Evolutionary conservation across 2,797 vertebrate genomes (phyloP).

Genomic region (Numenius phaeopus): DNA sequence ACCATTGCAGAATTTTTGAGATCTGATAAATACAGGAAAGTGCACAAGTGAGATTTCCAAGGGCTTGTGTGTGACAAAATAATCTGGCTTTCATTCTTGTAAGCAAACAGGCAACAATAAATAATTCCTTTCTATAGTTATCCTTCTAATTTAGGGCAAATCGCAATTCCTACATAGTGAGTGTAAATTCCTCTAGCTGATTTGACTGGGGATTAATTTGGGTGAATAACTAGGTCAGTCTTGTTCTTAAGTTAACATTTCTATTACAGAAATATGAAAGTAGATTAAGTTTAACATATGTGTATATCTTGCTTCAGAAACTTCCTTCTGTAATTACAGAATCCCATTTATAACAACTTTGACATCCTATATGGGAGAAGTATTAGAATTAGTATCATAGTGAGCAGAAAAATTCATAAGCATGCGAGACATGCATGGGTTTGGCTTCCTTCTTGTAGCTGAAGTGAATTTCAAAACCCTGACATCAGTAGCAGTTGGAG

Average conservation of each 20-base stretch:
- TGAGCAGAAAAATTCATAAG: neutral
- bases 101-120: neutral
- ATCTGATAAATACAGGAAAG: neutral
- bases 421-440: accelerated
- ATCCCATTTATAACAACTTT: neutral
- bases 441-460: neutral
- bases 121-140: neutral
- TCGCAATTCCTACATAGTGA: neutral
- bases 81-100: neutral
- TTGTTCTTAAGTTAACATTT: neutral
- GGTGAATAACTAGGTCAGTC: neutral
- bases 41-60: accelerated
- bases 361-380: neutral
- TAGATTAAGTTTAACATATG: neutral
- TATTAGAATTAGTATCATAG: neutral
- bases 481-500: neutral
- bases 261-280: neutral
- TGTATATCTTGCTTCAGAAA: neutral
- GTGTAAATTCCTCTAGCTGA: neutral
- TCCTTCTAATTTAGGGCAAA: neutral
- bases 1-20: neutral
- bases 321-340: neutral
- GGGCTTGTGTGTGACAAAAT: neutral
- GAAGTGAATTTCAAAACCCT: neutral
- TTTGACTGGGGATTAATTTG: neutral